Percentiles rank a stretch among this genome's conserved stretches.
These are phyloP conservation scores for Amphibalanus amphitrite DNA, from an alignment of 1,140 invertebrate genomes.

Conservation along the genomic window DNA sequence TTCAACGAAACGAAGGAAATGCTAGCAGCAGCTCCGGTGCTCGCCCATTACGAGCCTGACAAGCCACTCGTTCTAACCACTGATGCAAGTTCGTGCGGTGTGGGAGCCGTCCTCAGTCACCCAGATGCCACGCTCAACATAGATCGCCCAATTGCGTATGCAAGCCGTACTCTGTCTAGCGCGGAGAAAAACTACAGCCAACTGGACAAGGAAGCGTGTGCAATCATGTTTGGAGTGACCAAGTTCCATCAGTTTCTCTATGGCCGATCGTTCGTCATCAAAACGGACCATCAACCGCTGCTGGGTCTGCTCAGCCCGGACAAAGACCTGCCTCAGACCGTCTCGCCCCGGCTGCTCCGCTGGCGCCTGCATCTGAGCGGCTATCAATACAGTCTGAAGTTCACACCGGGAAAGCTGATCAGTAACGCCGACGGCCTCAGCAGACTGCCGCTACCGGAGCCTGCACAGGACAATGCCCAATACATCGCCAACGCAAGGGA, in stretches of 20 bases:
- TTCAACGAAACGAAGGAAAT: no score
- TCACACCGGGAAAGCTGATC: not conserved
- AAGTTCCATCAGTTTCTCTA: conserved; percentile 34
- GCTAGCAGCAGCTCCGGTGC: no score
- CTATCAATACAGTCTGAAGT: conserved; percentile 17
- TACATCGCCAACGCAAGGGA: no score
- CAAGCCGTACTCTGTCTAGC: no score
- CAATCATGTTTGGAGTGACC: conserved; percentile 31
- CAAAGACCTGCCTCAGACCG: conserved; percentile 17
- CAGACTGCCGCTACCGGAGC: conserved; percentile 13
- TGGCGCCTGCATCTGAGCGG: conserved; percentile 12
- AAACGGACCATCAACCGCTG: conserved; percentile 33
- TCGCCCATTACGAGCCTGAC: no score
- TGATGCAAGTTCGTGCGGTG: no score
- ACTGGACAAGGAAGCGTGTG: conserved; percentile 34
- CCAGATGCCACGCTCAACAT: no score
- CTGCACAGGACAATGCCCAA: no score
- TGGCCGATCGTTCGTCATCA: conserved; percentile 28
- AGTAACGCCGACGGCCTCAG: conserved; percentile 15
- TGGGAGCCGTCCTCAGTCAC: no score
- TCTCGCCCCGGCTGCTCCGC: conserved; percentile 15
- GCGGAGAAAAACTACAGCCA: conserved; percentile 27
- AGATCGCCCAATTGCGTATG: no score
- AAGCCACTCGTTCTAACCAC: no score
- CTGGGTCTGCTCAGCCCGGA: conserved; percentile 26